Evolutionary conservation across 1,140 invertebrate genomes (phyloP).

Genomic region (Diabrotica undecimpunctata): DNA sequence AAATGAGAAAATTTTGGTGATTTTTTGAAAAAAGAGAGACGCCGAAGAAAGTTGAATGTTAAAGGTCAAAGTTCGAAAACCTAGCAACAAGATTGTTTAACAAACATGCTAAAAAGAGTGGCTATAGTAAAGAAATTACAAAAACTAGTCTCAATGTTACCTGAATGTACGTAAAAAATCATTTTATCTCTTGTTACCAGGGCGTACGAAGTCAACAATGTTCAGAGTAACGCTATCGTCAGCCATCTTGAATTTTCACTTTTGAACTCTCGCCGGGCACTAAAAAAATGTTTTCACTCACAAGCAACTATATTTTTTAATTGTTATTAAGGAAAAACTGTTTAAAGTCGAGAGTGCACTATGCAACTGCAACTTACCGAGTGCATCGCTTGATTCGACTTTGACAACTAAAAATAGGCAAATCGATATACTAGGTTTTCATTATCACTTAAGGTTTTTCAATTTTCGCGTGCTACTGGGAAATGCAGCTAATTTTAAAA

Average conservation of each 20-base stretch:
- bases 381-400: conserved; percentile 22
- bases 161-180: conserved; percentile 25
- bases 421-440: conserved; percentile 38
- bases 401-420: conserved; percentile 38
- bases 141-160: conserved; percentile 25
- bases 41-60: neutral
- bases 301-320: neutral
- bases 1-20: no score
- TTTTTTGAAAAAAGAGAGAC: no score
- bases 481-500: conserved; percentile 12
- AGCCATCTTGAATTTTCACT: conserved; percentile 50
- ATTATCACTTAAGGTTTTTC: conserved; percentile 34
- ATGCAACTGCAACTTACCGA: conserved; percentile 8
- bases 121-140: neutral
- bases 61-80: conserved; percentile 44
- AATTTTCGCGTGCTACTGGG: conserved; percentile 18
- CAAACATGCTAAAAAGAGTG: neutral
- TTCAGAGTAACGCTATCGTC: conserved; percentile 33
- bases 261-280: conserved; percentile 45
- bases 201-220: conserved; percentile 31
- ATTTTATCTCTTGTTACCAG: conserved; percentile 32
- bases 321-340: neutral
- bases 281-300: conserved; percentile 15
- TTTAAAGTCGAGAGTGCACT: conserved; percentile 4
- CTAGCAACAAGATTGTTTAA: neutral